Conservation (phyloP, 2,797 vertebrate species). For the Hephaestus fuliginosus region DNA sequence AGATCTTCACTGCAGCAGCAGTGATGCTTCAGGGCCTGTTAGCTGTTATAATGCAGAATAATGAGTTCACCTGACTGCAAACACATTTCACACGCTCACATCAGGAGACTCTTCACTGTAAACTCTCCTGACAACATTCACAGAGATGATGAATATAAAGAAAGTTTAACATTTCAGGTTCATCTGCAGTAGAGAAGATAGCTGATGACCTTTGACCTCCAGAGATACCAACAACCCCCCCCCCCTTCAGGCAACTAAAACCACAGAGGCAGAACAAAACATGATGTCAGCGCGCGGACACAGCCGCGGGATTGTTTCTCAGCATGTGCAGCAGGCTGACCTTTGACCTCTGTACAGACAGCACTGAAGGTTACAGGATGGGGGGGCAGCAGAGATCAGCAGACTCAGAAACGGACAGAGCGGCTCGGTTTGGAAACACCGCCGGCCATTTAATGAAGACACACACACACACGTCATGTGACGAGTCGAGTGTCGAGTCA, state of each 20-base stretch:
- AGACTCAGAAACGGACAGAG: not conserved
- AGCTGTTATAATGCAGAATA: not conserved
- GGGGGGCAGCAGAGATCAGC: not conserved
- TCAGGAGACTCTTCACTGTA: not conserved
- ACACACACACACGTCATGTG: not conserved
- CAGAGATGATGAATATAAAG: not conserved
- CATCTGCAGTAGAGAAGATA: not conserved
- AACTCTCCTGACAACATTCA: not conserved
- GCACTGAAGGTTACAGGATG: not conserved
- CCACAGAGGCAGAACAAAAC: constrained; percentile 60
- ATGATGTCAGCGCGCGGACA: constrained; percentile 60
- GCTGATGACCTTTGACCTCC: constrained; percentile 59
- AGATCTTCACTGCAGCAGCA: not conserved
- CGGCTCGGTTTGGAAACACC: not conserved
- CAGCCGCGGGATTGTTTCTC: constrained; percentile 60
- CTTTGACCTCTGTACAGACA: constrained; percentile 39
- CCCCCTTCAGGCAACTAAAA: constrained; percentile 44
- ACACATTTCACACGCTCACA: not conserved
- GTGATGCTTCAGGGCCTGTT: not conserved
- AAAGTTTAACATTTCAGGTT: not conserved
- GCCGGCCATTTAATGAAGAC: not conserved
- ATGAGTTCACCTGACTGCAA: no score
- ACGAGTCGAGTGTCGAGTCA: not conserved
- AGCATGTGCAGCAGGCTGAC: constrained; percentile 39
- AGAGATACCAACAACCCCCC: constrained; percentile 45